Evolutionary conservation across 2,888 invertebrate species (phyloP).

Genomic region (Rhagonycha lutea): DNA sequence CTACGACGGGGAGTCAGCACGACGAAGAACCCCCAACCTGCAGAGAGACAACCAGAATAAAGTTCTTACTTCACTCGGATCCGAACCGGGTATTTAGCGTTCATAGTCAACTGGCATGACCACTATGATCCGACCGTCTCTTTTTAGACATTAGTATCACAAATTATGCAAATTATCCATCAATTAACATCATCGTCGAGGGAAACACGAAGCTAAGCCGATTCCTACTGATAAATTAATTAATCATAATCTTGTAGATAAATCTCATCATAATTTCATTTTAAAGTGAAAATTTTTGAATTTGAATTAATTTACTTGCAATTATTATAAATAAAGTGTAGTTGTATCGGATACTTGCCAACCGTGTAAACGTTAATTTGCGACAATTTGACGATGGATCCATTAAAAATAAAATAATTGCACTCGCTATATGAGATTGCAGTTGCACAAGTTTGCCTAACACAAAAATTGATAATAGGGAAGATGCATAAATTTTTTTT

Average conservation of each 20-base stretch:
- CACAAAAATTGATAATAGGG: neutral
- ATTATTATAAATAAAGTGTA: neutral
- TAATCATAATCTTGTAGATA: neutral
- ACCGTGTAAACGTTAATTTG: neutral
- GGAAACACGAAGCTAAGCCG: neutral
- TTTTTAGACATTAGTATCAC: no score
- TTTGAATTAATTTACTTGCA: neutral
- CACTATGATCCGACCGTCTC: no score
- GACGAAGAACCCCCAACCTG: no score
- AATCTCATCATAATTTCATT: no score
- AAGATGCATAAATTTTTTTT: no score
- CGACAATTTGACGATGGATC: neutral
- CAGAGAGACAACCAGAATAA: no score
- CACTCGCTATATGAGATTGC: neutral
- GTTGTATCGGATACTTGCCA: neutral
- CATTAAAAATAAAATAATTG: neutral
- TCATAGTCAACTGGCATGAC: no score
- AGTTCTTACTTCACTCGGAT: no score
- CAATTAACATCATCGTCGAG: neutral
- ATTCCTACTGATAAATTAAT: neutral
- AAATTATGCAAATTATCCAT: neutral
- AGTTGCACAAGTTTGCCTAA: neutral
- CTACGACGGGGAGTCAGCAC: no score
- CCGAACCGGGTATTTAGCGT: no score
- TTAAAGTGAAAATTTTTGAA: neutral